phyloP scores from a whole-genome alignment of 2,113 vertebrate species.

The Bos indicus region DNA sequence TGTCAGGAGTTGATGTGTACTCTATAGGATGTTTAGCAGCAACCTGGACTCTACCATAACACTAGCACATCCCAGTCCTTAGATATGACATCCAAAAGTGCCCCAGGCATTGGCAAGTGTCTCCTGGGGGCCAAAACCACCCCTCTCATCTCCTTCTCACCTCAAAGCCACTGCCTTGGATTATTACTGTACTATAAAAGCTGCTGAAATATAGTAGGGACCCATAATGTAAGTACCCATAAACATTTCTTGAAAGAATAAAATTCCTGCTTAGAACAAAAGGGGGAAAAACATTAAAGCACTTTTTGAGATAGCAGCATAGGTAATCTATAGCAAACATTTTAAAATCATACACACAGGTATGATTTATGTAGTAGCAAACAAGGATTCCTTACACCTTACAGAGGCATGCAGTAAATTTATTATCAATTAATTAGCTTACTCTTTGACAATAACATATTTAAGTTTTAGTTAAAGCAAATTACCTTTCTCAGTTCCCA shows the following conservation, averaged over 20 bases:
- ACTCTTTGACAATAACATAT: slow-evolving; percentile 24
- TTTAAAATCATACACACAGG: neutral
- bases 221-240: neutral
- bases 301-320: neutral
- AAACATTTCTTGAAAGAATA: neutral
- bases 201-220: neutral
- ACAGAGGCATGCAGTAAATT: neutral
- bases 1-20: neutral
- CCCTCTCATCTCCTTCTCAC: neutral
- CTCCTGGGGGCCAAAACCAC: neutral
- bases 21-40: neutral
- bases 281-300: neutral
- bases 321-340: slow-evolving; percentile 19
- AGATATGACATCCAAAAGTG: neutral
- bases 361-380: neutral
- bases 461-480: slow-evolving; percentile 42
- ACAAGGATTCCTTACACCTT: neutral
- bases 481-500: slow-evolving; percentile 25
- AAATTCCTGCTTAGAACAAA: neutral
- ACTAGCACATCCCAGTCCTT: neutral
- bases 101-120: neutral
- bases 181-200: neutral
- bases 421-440: neutral
- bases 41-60: neutral
- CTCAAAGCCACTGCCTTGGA: neutral